Evolutionary conservation across 1,140 invertebrate species (phyloP), one percentile per base, ranked within the genome.

Genomic region (Limonius californicus): DNA sequence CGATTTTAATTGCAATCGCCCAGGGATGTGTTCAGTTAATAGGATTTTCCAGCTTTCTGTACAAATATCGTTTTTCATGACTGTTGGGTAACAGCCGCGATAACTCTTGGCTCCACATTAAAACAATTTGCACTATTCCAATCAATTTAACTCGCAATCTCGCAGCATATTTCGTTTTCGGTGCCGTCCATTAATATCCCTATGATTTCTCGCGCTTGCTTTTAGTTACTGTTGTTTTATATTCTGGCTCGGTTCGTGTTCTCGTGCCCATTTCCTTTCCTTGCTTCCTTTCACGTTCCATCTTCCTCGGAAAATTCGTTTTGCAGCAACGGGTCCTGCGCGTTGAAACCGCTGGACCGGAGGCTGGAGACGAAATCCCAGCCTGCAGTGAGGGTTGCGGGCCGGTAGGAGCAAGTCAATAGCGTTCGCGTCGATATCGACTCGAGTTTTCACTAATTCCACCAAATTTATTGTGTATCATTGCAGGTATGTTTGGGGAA

Each of bases 341-440:
- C 64, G 61, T 56, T 60, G 66, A 68, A 60, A 55, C 62, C 58
- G 55, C 45, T 35, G 15, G 20, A 14, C 61, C 61, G 35, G 66
- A 62, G 63, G 55, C 61, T 58, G 61, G 64, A 59, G 55, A 61
- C 53, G 59, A 62, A 68, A 65, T 65, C 66, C 63, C 57, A 60
- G 63, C 61, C 45, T 66, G 68, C 68, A 68, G 66, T 70, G 64
- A 68, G 66, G 64, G 68, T 68, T 68, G 68, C 66, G 68, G 54
- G 55, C 61, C 64, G 65, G 42, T 42, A 54, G 19, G 57, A 65
- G 60, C 53, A 64, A 61, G 59, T 61, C 62, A 45, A 55, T 61
- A 65, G 53, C 42, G 27, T 61, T 47, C 54, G 54, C 55, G 27
- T 59, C 57, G 62, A 50, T 59, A 20, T 62, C 32, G 11, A 50